Evolutionary conservation across 2,888 invertebrate species (phyloP).

Genomic region (Laothoe populi): DNA sequence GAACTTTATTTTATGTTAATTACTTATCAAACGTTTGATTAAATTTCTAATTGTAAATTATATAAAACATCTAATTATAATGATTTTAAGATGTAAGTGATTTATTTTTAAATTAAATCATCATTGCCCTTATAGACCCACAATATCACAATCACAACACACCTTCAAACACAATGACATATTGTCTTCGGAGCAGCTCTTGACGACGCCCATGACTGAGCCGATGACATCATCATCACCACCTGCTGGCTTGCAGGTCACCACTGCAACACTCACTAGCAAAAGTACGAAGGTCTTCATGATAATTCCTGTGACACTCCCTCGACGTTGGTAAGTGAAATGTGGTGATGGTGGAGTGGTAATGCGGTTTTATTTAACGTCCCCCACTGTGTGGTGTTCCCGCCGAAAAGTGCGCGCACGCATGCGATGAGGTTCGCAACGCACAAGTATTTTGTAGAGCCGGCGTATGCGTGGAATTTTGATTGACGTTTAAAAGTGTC

Average conservation of each 20-base stretch:
- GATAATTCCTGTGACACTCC: conserved; percentile 47
- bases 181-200: conserved; percentile 88
- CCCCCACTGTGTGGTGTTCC: conserved; percentile 61
- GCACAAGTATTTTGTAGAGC: conserved; percentile 43
- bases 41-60: not conserved
- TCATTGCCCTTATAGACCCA: not conserved
- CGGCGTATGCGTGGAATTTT: conserved; percentile 39
- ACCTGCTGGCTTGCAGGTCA: conserved; percentile 73
- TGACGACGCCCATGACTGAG: conserved; percentile 87
- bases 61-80: not conserved
- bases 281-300: conserved; percentile 80
- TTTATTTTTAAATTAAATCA: not conserved
- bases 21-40: not conserved
- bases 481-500: not conserved
- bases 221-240: conserved; percentile 84
- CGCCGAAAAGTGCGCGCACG: conserved; percentile 59
- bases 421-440: conserved; percentile 42
- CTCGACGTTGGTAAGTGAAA: conserved; percentile 66
- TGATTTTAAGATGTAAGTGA: not conserved
- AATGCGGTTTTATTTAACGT: conserved; percentile 74
- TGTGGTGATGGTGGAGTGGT: conserved; percentile 65
- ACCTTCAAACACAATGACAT: conserved; percentile 90
- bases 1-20: not conserved
- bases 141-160: conserved; percentile 66
- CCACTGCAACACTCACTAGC: conserved; percentile 79